phyloP scores from a whole-genome alignment of 2,888 invertebrate species.

The Thelaira solivaga region DNA sequence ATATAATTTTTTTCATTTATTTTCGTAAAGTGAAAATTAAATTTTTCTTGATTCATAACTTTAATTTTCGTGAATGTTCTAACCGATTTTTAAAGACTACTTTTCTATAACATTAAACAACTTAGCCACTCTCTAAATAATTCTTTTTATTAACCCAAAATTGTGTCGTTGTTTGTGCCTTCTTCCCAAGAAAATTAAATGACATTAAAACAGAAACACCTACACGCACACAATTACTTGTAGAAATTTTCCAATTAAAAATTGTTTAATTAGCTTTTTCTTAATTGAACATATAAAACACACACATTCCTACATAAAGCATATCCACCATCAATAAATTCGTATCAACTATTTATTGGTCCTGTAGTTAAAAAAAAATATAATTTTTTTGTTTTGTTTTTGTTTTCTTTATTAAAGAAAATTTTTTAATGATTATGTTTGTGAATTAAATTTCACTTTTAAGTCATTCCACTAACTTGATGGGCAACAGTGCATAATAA shows the following conservation, averaged over 20 bases:
- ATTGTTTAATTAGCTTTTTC: constrained; percentile 45
- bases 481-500: background rate
- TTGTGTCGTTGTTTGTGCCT: background rate
- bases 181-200: background rate
- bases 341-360: no score
- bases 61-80: no score
- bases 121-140: background rate
- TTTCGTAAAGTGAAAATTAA: no score
- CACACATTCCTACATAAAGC: background rate
- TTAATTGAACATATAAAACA: constrained; percentile 1
- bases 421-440: background rate
- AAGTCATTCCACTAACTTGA: constrained; percentile 14
- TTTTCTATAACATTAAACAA: no score
- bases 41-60: no score
- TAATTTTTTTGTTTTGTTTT: no score
- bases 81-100: no score
- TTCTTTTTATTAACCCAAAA: background rate
- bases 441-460: background rate
- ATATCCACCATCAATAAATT: background rate
- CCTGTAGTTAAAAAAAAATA: no score
- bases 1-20: no score
- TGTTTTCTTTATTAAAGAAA: constrained; percentile 20
- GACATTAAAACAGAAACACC: background rate
- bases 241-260: constrained; percentile 49
- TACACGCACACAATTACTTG: background rate